Conservation (phyloP, 2,888 invertebrate genomes). For the Gymnoscelis rufifasciata region DNA sequence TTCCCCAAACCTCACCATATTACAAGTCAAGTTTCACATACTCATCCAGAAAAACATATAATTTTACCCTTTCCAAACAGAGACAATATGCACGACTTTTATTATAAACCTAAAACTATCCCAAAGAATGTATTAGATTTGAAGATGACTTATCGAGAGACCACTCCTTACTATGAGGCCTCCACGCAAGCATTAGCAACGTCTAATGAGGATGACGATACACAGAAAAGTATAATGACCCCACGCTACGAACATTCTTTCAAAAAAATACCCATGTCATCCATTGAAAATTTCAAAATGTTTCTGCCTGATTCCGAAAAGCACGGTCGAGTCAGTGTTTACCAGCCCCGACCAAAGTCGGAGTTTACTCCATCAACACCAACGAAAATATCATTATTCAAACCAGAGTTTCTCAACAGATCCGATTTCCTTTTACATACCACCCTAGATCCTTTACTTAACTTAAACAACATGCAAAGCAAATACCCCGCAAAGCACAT, state of each 20-base stretch:
- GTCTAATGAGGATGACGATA: background rate
- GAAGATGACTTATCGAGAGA: constrained; percentile 22
- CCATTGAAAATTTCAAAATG: constrained; percentile 41
- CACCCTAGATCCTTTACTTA: constrained; percentile 13
- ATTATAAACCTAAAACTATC: constrained; percentile 22
- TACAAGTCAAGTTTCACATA: constrained; percentile 24
- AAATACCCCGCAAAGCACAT: constrained; percentile 41
- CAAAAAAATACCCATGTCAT: constrained; percentile 39
- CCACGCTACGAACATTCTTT: background rate
- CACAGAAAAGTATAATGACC: background rate
- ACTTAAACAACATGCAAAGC: constrained; percentile 10
- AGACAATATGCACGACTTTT: constrained; percentile 35
- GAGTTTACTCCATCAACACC: constrained; percentile 7
- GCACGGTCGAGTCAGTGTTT: background rate
- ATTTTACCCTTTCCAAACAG: constrained; percentile 35
- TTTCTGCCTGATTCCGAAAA: constrained; percentile 39
- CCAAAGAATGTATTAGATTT: constrained; percentile 18
- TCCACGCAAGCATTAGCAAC: constrained; percentile 18
- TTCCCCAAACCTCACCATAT: constrained; percentile 24
- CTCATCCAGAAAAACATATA: constrained; percentile 30
- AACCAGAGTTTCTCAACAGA: constrained; percentile 33
- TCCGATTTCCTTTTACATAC: constrained; percentile 27
- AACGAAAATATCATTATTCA: constrained; percentile 32
- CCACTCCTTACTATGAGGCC: constrained; percentile 34
- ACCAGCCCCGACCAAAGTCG: background rate